These are phyloP conservation scores for Griposia aprilina DNA, from an alignment of 2,888 invertebrate genomes.

Conservation along the genomic window DNA sequence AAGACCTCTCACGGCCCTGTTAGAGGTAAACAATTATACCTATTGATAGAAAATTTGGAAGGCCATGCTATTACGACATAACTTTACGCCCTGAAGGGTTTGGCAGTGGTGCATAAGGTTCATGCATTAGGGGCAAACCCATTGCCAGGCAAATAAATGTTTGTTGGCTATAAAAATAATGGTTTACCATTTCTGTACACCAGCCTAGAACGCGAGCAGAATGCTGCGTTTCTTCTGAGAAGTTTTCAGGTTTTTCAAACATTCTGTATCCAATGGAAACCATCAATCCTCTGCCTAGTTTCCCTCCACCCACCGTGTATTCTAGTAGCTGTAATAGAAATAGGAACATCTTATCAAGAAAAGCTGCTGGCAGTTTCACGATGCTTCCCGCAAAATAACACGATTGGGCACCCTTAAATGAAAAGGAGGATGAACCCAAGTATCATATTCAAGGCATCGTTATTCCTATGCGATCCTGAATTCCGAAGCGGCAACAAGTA, in stretches of 20 bases:
- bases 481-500: background rate
- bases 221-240: slow-evolving; percentile 45
- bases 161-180: background rate
- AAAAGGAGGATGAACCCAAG: background rate
- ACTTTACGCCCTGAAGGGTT: too few species aligned
- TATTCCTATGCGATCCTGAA: background rate
- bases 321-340: slow-evolving; percentile 40
- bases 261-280: slow-evolving; percentile 42
- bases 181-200: slow-evolving; percentile 56
- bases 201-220: slow-evolving; percentile 56
- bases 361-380: background rate
- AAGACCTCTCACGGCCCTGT: background rate
- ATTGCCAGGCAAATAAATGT: background rate
- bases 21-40: background rate
- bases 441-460: background rate
- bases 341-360: background rate
- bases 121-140: background rate
- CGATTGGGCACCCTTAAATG: background rate
- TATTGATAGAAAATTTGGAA: background rate
- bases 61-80: background rate
- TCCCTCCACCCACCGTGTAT: slow-evolving; percentile 36
- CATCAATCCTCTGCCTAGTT: slow-evolving; percentile 45
- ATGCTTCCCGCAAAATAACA: background rate
- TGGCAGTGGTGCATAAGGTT: too few species aligned
- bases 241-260: slow-evolving; percentile 46